Conservation (phyloP, 2,888 invertebrate species). For the Tortricodes alternella region DNA sequence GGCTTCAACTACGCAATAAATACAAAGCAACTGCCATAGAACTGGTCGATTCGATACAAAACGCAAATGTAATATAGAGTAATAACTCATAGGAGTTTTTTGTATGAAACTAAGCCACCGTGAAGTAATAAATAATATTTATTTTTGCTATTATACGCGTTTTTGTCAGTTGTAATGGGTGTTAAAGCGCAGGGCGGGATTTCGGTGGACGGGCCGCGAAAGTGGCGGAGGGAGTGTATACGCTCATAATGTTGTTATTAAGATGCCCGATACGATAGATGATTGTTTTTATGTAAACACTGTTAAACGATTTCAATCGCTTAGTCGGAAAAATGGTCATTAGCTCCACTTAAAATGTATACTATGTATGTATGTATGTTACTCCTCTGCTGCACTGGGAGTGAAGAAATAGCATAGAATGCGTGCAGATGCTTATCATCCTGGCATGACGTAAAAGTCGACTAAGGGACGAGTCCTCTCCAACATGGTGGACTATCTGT, state of each 20-base stretch:
- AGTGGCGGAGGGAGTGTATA: constrained; percentile 27
- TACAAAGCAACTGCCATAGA: constrained; percentile 77
- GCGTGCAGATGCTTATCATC: too few relatives aligned
- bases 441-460: too few relatives aligned
- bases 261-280: neutral
- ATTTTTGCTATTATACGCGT: constrained; percentile 82
- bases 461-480: too few relatives aligned
- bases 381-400: too few relatives aligned
- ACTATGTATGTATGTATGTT: too few relatives aligned
- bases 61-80: constrained; percentile 77
- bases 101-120: constrained; percentile 80
- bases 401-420: too few relatives aligned
- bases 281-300: neutral
- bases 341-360: too few relatives aligned
- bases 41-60: constrained; percentile 69
- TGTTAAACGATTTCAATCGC: too few relatives aligned
- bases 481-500: too few relatives aligned
- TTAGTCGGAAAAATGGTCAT: too few relatives aligned
- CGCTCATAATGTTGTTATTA: too few relatives aligned
- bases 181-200: constrained; percentile 62
- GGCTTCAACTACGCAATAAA: constrained; percentile 80
- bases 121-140: constrained; percentile 83
- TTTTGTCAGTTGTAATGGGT: constrained; percentile 80
- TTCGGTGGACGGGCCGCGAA: constrained; percentile 42
- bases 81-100: constrained; percentile 80